Evolutionary conservation across 2,113 vertebrate genomes (phyloP).

Genomic region (Nothobranchius kuhntae): DNA sequence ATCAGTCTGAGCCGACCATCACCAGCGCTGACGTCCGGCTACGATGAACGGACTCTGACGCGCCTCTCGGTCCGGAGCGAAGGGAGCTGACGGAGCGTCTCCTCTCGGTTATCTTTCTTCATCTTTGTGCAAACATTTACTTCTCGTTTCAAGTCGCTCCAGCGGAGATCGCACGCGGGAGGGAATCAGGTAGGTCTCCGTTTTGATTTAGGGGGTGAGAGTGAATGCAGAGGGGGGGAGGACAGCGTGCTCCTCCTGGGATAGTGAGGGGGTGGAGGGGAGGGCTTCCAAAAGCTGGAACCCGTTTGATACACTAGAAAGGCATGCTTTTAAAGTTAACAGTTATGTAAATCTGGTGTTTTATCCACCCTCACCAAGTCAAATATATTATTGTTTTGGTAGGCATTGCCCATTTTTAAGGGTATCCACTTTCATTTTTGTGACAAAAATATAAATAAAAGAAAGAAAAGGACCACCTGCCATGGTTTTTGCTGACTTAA

Average conservation of each 20-base stretch:
- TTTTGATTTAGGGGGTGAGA: neutral
- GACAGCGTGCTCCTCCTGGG: constrained; percentile 7
- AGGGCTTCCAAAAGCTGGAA: neutral
- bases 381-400: too few relatives aligned
- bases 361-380: too few relatives aligned
- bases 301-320: neutral
- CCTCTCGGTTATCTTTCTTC: constrained; percentile 36
- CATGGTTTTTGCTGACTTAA: neutral
- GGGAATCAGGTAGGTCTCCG: constrained; percentile 55
- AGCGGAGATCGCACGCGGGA: constrained; percentile 21
- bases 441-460: too few relatives aligned
- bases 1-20: constrained; percentile 43
- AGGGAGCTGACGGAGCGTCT: neutral
- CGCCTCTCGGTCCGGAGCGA: constrained; percentile 28
- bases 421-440: too few relatives aligned
- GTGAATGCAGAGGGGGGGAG: too few relatives aligned
- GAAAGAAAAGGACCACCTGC: neutral
- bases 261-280: constrained; percentile 8
- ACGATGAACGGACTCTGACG: constrained; percentile 40
- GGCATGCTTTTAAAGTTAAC: too few relatives aligned
- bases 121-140: too few relatives aligned
- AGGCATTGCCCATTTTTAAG: too few relatives aligned
- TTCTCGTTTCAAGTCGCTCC: constrained; percentile 23
- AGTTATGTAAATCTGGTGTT: too few relatives aligned
- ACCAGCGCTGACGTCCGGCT: constrained; percentile 58